Evolutionary conservation across 2,888 invertebrate species (phyloP).

Genomic region (Elysia crispata): DNA sequence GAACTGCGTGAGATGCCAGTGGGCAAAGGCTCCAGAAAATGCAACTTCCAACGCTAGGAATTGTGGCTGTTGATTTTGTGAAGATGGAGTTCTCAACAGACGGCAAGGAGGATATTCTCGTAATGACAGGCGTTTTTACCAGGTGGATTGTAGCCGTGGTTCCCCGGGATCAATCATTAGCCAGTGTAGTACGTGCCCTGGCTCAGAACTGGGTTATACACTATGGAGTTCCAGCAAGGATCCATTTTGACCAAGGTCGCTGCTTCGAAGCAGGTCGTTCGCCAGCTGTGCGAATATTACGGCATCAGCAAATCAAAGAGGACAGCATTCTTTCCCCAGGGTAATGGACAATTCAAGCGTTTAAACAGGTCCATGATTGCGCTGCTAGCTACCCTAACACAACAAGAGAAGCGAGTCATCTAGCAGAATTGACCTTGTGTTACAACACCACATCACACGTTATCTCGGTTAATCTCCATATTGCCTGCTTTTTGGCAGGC

Average conservation of each 20-base stretch:
- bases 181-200: constrained; percentile 53
- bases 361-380: constrained; percentile 56
- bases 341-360: constrained; percentile 56
- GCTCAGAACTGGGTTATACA: constrained; percentile 54
- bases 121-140: constrained; percentile 58
- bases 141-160: constrained; percentile 56
- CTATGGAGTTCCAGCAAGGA: constrained; percentile 54
- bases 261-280: constrained; percentile 53
- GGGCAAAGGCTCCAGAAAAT: neutral
- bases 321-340: constrained; percentile 56
- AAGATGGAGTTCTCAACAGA: constrained; percentile 49
- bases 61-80: constrained; percentile 57
- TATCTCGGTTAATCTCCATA: constrained; percentile 51
- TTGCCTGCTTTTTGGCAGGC: constrained; percentile 50
- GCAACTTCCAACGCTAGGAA: constrained; percentile 53
- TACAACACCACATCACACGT: constrained; percentile 52
- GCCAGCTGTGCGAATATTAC: neutral
- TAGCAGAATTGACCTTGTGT: constrained; percentile 51
- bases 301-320: constrained; percentile 38
- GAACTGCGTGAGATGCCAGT: neutral
- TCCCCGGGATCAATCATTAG: constrained; percentile 54
- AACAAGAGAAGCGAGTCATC: constrained; percentile 48
- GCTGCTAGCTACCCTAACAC: constrained; percentile 49
- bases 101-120: constrained; percentile 56
- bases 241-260: constrained; percentile 56